Conservation (phyloP, 1,140 invertebrate species). For the Scaptomyza hsui region DNA sequence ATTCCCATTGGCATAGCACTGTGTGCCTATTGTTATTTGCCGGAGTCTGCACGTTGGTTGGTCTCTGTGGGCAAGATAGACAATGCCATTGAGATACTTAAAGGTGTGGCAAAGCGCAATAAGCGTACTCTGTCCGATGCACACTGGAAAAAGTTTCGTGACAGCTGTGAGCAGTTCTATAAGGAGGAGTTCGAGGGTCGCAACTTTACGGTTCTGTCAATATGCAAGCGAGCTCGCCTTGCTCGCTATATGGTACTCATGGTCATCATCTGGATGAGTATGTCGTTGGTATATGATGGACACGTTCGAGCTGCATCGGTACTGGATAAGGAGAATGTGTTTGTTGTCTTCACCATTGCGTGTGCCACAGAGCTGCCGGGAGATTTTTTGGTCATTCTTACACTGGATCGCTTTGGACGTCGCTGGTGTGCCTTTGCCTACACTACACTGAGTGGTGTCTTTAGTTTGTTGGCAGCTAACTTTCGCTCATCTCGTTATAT, state of each 20-base stretch:
- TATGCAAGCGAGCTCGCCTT: conserved; percentile 89
- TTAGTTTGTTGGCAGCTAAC: conserved; percentile 90
- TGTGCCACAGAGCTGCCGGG: conserved; percentile 90
- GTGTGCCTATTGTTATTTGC: conserved; percentile 89
- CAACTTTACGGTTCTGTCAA: conserved; percentile 90
- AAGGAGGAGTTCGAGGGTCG: conserved; percentile 88
- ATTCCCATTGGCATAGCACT: conserved; percentile 88
- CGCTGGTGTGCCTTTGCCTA: conserved; percentile 92
- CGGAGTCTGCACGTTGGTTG: conserved; percentile 93
- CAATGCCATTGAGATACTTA: conserved; percentile 90
- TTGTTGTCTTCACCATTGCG: conserved; percentile 93
- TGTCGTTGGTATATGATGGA: conserved; percentile 93
- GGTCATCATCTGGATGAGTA: conserved; percentile 93
- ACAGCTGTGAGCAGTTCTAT: conserved; percentile 78
- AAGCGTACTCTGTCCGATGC: conserved; percentile 88
- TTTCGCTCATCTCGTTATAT: conserved; percentile 87
- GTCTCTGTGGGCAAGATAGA: conserved; percentile 92
- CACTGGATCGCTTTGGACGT: conserved; percentile 92
- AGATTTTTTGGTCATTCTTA: conserved; percentile 91
- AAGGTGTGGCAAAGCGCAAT: conserved; percentile 91
- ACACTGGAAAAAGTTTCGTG: conserved; percentile 89
- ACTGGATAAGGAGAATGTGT: conserved; percentile 89
- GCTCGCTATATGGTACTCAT: conserved; percentile 89
- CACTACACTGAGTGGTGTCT: conserved; percentile 91
- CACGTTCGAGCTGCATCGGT: conserved; percentile 93